Conservation (phyloP, 2,797 vertebrate genomes). For the Lepus townsendii region DNA sequence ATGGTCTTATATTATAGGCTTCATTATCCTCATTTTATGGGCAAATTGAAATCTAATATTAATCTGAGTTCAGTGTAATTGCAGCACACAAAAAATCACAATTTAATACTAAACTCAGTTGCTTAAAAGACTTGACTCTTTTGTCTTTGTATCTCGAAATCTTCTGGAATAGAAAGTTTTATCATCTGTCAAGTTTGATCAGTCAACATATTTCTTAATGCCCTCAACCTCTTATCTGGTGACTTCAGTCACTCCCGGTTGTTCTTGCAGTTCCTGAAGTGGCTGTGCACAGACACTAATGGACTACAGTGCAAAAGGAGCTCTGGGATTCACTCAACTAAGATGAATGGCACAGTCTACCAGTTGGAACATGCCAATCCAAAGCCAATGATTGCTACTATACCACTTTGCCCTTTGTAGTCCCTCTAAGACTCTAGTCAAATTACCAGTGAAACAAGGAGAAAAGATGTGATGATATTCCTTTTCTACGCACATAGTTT, state of each 20-base stretch:
- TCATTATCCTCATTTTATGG: not conserved
- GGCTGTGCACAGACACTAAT: not conserved
- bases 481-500: not conserved
- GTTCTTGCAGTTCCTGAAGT: not conserved
- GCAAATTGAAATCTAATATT: not conserved
- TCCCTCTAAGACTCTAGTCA: not conserved
- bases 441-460: not conserved
- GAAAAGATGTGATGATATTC: not conserved
- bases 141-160: not conserved
- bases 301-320: not conserved
- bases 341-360: not conserved
- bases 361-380: not conserved
- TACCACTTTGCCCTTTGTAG: not conserved
- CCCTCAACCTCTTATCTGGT: not conserved
- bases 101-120: slow-evolving; percentile 5
- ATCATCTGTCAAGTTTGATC: not conserved
- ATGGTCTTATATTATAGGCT: not conserved
- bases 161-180: slow-evolving; percentile 4
- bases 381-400: not conserved
- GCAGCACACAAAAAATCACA: not conserved
- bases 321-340: not conserved
- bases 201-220: not conserved
- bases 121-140: slow-evolving; percentile 29
- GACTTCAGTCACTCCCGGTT: not conserved
- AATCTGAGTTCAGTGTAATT: not conserved